Evolutionary conservation across 2,888 invertebrate species (phyloP), one percentile per base, ranked within the genome.

Genomic region (Gisinianus flammeolus): DNA sequence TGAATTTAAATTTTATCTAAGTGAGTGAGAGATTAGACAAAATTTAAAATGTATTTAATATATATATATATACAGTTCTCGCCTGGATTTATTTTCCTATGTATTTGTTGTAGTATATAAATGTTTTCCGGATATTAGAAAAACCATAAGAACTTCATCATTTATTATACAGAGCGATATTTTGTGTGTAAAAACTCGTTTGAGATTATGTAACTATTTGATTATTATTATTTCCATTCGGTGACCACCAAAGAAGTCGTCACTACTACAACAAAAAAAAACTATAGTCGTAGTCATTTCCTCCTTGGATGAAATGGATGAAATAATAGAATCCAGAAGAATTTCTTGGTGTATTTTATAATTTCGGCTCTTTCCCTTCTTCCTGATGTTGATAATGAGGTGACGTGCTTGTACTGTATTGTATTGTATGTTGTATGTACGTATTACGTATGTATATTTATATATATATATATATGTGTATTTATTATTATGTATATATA

Each of bases 161-260:
- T 44, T 44, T 44, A 1, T 6, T 16, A 44, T 16, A 44, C 44
- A 44, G n/a, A n/a, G n/a, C n/a, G n/a, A n/a, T n/a, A n/a, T n/a
- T n/a, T n/a, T n/a, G n/a, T n/a, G n/a, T n/a, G n/a, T n/a, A n/a
- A n/a, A n/a, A n/a, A n/a, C n/a, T 44, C 44, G 19, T 44, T 44
- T 44, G 44, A 44, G 19, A 44, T 19, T 44, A 12, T 44, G 12
- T 44, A 44, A 44, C 19, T 44, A 44, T 16, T 44, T 44, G 12
- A 16, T 6, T 24, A 64, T 64, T 28, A 66, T 66, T 66, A 3
- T 19, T 66, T 28, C 28, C 28, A 66, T 28, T 66, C 66, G 28
- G 66, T 66, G 66, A 66, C 66, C 66, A 30, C 66, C 66, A 30
- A 66, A 66, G 66, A 66, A 66, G 66, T 66, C 66, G 28, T 30